Evolutionary conservation across 2,888 invertebrate species (phyloP), one percentile per base, ranked within the genome.

Genomic region (Cordilura impudica): DNA sequence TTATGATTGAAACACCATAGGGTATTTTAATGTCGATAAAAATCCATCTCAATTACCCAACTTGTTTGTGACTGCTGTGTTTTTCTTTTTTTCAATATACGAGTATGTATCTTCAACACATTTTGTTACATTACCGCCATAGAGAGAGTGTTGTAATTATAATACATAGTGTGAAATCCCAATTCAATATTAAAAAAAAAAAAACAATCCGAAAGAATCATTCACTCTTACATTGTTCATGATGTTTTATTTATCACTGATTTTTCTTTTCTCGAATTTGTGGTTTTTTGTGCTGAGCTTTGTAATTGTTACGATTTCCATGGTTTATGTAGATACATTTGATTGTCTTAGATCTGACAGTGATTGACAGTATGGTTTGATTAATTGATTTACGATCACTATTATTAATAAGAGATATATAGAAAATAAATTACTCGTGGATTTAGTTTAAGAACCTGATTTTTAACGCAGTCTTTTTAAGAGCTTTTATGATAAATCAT

Each of bases 361-460:
- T 72, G 63, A 63, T 72, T 63, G 71, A 63, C 71, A 54, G 45
- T 6, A 19, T 29, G 54, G n/a, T 45, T 54, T 63, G 16, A 56
- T 56, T 63, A 63, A 72, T 45, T 72, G 56, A 63, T 72, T 72
- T 72, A 63, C 63, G 63, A 49, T 54, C 61, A n/a, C n/a, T n/a
- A n/a, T 43, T 4, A n/a, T n/a, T n/a, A 4, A 39, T 39, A n/a
- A n/a, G 35, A 3, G 35, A 39, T n/a, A n/a, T 39, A 12, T 39
- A n/a, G 35, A n/a, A n/a, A n/a, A 39, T 4, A 39, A n/a, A n/a
- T n/a, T n/a, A 2, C 12, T 31, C 1, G 31, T n/a, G 14, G 35
- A 39, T 35, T 35, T 1, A 35, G 35, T 12, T 35, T 35, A 35
- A 35, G 35, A 35, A 12, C 35, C 35, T 35, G 35, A 12, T 35